A percentile compares a stretch with the other conserved stretches of the same genome.
phyloP scores from a whole-genome alignment of 2,797 vertebrate genomes.

The Natrix natrix region DNA sequence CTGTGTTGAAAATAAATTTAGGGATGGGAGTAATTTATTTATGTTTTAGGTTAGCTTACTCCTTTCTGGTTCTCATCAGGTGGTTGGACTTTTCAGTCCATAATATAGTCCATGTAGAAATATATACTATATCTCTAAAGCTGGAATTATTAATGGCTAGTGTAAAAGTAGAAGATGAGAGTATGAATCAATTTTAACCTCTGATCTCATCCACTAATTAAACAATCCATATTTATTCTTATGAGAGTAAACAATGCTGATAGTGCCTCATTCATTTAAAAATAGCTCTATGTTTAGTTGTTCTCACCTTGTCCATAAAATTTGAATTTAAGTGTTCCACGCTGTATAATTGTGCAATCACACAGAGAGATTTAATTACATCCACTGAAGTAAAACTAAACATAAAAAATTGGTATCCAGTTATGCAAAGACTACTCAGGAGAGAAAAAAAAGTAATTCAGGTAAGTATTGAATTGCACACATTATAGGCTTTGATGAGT shows the following conservation, averaged over 20 bases:
- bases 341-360: not conserved
- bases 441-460: not conserved
- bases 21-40: not conserved
- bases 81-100: not conserved
- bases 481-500: not conserved
- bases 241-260: not conserved
- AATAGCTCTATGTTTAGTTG: slow-evolving; percentile 1
- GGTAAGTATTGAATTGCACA: slow-evolving; percentile 3
- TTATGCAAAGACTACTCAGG: slow-evolving; percentile 9
- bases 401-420: not conserved
- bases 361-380: slow-evolving; percentile 9
- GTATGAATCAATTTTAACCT: not conserved
- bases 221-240: not conserved
- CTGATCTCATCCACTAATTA: not conserved
- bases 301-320: not conserved
- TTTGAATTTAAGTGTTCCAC: slow-evolving; percentile 3
- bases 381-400: slow-evolving; percentile 1
- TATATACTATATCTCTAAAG: not conserved
- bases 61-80: not conserved
- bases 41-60: not conserved
- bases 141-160: not conserved
- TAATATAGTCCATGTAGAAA: not conserved
- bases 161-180: not conserved
- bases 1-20: not conserved
- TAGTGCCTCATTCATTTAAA: not conserved